Percentiles rank a stretch among this genome's conserved stretches.
Evolutionary conservation across 2,888 invertebrate genomes (phyloP).

Genomic region (Lissocephala sabroskyi): DNA sequence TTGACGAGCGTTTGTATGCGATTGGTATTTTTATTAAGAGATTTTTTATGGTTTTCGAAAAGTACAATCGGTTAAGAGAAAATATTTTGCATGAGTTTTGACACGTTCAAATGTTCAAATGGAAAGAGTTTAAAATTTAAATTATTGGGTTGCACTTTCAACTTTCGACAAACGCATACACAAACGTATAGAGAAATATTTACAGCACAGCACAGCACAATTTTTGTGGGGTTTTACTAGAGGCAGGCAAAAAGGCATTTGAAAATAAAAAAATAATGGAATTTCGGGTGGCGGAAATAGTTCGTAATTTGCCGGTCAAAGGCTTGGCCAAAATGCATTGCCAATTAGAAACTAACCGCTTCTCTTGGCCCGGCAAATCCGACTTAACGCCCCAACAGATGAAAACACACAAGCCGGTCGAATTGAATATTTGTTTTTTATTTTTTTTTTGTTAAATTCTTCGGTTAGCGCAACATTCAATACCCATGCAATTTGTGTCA

Average conservation of each 20-base stretch:
- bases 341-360: no score
- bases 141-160: slow-evolving; percentile 30
- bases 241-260: slow-evolving; percentile 14
- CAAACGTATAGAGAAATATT: no score
- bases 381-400: no score
- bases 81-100: slow-evolving; percentile 65
- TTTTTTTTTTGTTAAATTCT: no score
- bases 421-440: no score
- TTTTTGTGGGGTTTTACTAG: neutral
- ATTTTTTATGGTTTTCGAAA: slow-evolving; percentile 32
- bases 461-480: no score
- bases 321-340: neutral
- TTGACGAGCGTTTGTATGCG: slow-evolving; percentile 60
- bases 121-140: slow-evolving; percentile 26
- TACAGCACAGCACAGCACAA: neutral
- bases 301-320: neutral
- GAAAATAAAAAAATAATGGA: slow-evolving; percentile 20
- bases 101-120: slow-evolving; percentile 47
- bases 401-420: no score
- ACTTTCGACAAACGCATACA: no score
- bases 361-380: no score
- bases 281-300: neutral
- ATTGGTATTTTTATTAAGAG: slow-evolving; percentile 19
- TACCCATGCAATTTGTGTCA: no score
- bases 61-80: slow-evolving; percentile 62